Base-by-base conservation (phyloP, 1,140 invertebrate species). In the Eumeta japonica region DNA sequence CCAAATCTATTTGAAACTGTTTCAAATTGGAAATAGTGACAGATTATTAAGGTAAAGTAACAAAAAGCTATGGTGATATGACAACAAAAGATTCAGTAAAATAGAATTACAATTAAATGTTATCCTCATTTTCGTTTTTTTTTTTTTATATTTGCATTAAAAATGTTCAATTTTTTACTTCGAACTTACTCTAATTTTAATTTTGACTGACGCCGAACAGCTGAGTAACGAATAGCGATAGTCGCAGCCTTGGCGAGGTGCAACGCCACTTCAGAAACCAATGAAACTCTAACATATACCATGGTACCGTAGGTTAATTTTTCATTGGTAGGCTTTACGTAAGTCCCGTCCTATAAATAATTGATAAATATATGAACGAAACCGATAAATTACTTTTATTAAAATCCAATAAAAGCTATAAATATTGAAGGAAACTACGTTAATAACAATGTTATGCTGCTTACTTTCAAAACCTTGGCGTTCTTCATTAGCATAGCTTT, bases 401-500 rank as follows among this genome's bases (percentile, higher is more conserved):
- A 24, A 24, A 24, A n/a, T 5, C 20, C 20, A 24, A n/a, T 24
- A 24, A 7, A n/a, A n/a, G 20, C 20, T 24, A 7, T n/a, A 24
- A 24, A 24, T 24, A 24, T 24, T n/a, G n/a, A n/a, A n/a, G n/a
- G n/a, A n/a, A 24, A 24, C 20, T 7, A 24, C 20, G 20, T 7
- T 24, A 7, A 7, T 24, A 7, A n/a, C n/a, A 7, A 7, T 24
- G 20, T 24, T 24, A 7, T 24, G 20, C n/a, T 24, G 7, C 12
- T 59, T 64, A 83, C 81, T 60, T 79, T 67, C 16, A 84, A 67
- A 50, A 91, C 90, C 79, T 94, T 80, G 30, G 87, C 83, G 76
- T 96, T 89, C 74, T 91, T 94, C 93, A 96, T 97, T n/a, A 97
- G 62, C 90, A 97, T 91, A 46, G 94, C 79, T 9, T 83, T 79